Conservation (phyloP, 2,113 vertebrate genomes). For the Dicaeum eximium region DNA sequence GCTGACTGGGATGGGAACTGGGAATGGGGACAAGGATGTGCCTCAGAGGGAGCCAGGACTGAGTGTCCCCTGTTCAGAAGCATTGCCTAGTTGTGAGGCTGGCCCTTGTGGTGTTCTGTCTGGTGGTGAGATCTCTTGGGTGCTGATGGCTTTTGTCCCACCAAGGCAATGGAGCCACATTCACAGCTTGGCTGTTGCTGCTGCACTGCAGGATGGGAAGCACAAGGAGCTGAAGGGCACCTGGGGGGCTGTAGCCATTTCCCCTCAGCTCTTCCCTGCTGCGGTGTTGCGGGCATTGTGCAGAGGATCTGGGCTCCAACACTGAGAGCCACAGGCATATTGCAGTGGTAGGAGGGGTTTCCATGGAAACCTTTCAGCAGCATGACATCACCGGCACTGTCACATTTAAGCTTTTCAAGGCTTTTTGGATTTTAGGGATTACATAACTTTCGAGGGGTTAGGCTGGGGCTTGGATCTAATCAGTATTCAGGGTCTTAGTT, state of each 20-base stretch:
- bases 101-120: rapidly evolving
- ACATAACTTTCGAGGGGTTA: conserved; percentile 12
- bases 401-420: conserved; percentile 39
- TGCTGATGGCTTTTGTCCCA: neutral
- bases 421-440: conserved; percentile 47
- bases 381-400: conserved; percentile 46
- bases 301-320: neutral
- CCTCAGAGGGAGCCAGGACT: rapidly evolving
- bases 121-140: rapidly evolving
- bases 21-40: neutral
- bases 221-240: neutral
- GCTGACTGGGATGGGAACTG: neutral
- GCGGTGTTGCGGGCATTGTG: no score
- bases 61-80: rapidly evolving
- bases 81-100: rapidly evolving
- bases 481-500: neutral
- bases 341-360: conserved; percentile 6
- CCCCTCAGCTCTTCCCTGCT: neutral
- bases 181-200: neutral
- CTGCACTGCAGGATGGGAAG: rapidly evolving
- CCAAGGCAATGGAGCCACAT: rapidly evolving
- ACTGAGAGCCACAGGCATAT: neutral
- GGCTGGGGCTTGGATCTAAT: conserved; percentile 33
- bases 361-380: conserved; percentile 50
- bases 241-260: rapidly evolving